Percentiles rank a stretch among this genome's conserved stretches.
Conservation (phyloP, 2,113 vertebrate species). For the Carassius gibelio region DNA sequence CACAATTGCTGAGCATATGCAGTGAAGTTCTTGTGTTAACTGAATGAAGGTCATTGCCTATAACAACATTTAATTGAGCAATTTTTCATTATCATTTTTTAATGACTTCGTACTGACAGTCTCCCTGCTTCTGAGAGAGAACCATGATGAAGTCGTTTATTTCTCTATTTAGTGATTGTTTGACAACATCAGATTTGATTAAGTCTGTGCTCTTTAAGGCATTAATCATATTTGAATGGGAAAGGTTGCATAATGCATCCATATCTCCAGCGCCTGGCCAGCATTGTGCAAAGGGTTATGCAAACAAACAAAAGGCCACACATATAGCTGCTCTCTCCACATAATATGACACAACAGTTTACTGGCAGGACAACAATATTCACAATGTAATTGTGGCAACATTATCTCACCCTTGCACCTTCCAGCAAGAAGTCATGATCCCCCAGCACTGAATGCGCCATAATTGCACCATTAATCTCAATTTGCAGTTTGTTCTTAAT, state of each 20-base stretch:
- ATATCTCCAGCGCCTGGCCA: conserved; percentile 70
- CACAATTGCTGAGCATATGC: conserved; percentile 88
- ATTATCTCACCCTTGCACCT: conserved; percentile 99
- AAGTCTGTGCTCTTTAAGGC: conserved; percentile 93
- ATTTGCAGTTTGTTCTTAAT: conserved; percentile 97
- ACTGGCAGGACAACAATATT: conserved; percentile 86
- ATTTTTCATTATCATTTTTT: conserved; percentile 99
- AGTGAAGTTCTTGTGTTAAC: conserved; percentile 96
- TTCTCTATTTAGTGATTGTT: conserved; percentile 99
- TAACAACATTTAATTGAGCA: conserved; percentile 99
- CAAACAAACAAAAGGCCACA: conserved; percentile 72
- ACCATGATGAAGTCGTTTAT: conserved; percentile 99
- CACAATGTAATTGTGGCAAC: conserved; percentile 84
- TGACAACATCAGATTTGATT: conserved; percentile 99
- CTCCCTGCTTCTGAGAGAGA: conserved; percentile 92
- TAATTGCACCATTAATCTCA: conserved; percentile 99
- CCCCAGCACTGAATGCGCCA: conserved; percentile 92
- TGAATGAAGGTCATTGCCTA: conserved; percentile 99
- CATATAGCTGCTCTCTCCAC: conserved; percentile 79
- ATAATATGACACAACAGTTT: conserved; percentile 86
- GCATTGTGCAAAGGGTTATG: conserved; percentile 79
- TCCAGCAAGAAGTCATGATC: conserved; percentile 97
- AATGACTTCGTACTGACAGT: conserved; percentile 99
- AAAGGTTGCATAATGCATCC: conserved; percentile 82
- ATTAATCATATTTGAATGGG: conserved; percentile 99